Evolutionary conservation across 2,113 vertebrate species (phyloP).

Genomic region (Mola mola): DNA sequence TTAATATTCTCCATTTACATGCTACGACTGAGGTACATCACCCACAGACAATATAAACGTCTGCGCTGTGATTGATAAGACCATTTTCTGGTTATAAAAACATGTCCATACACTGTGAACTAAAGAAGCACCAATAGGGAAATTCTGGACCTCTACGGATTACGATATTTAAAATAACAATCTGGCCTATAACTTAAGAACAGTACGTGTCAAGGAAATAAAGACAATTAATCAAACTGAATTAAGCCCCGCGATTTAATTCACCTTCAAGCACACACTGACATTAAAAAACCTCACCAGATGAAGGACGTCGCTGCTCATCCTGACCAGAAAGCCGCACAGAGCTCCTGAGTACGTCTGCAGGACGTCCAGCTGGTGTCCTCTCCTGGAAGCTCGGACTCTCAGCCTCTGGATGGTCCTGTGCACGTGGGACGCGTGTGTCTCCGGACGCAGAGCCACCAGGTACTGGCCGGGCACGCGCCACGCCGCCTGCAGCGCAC

Average conservation of each 20-base stretch:
- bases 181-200: too few species aligned
- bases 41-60: too few species aligned
- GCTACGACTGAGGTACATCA: background rate
- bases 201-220: too few species aligned
- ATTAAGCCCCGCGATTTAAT: too few species aligned
- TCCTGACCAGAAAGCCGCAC: conserved; percentile 79
- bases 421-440: conserved; percentile 73
- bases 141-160: too few species aligned
- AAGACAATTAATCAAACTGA: too few species aligned
- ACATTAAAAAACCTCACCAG: conserved; percentile 71
- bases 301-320: conserved; percentile 82
- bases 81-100: too few species aligned
- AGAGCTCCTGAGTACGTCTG: conserved; percentile 83
- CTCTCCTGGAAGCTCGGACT: conserved; percentile 78
- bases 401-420: conserved; percentile 73
- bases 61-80: too few species aligned
- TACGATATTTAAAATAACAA: too few species aligned
- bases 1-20: background rate
- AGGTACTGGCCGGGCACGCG: conserved; percentile 86
- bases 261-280: too few species aligned
- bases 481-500: conserved; percentile 81
- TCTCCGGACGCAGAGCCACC: conserved; percentile 81
- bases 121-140: too few species aligned
- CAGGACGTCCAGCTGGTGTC: conserved; percentile 80
- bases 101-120: too few species aligned